These are phyloP conservation scores for Atethmia centrago DNA, from an alignment of 2,888 invertebrate species.

Conservation along the genomic window DNA sequence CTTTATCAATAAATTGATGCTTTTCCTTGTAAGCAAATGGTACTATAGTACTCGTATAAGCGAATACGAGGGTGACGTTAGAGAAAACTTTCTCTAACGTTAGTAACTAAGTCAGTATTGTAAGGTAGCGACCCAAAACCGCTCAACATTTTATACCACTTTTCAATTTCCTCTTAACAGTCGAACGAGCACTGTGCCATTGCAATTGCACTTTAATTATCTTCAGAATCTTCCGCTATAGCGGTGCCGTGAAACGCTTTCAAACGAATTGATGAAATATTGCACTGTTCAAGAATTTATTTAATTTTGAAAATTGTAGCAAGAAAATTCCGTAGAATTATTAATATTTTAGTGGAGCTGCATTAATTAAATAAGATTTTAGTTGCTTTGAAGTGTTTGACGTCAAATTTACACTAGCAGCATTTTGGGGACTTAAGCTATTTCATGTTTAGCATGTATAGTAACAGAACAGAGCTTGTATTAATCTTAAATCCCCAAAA, in stretches of 20 bases:
- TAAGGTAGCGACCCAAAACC: constrained; percentile 20
- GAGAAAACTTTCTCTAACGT: background rate
- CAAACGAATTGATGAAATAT: constrained; percentile 63
- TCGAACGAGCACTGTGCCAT: constrained; percentile 42
- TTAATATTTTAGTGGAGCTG: constrained; percentile 24
- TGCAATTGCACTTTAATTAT: constrained; percentile 67
- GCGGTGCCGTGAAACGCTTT: constrained; percentile 40
- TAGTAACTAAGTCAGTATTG: background rate
- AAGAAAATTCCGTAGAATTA: constrained; percentile 12
- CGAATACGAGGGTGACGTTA: too few species aligned
- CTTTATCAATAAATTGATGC: too few species aligned
- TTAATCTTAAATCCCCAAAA: too few species aligned
- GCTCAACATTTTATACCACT: constrained; percentile 46
- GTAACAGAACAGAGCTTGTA: too few species aligned
- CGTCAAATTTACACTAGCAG: background rate
- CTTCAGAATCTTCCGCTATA: constrained; percentile 55
- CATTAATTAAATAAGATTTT: constrained; percentile 20
- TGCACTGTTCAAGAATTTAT: constrained; percentile 44
- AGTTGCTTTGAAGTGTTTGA: background rate
- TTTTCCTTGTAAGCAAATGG: too few species aligned
- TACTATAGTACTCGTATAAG: too few species aligned
- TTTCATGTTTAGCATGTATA: background rate
- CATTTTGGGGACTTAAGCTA: background rate
- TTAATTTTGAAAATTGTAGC: constrained; percentile 43
- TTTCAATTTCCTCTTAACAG: constrained; percentile 60